These are phyloP conservation scores for Aurelia coerulea DNA, from an alignment of 30 jellyfish, hydroid and myxozoan genomes.

Conservation along the genomic window DNA sequence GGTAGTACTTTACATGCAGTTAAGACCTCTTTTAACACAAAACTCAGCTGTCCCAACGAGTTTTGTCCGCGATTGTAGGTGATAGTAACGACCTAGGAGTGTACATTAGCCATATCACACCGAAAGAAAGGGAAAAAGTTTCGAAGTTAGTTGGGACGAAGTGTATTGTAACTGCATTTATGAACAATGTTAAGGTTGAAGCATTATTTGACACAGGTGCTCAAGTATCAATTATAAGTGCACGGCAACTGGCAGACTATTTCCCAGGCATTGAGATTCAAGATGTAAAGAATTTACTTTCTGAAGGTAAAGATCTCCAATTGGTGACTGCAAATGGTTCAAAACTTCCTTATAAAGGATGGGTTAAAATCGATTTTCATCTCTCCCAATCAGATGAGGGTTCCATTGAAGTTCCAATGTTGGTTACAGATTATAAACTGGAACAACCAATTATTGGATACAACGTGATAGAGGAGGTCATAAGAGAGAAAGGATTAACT, in stretches of 20 bases:
- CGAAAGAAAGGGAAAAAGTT: constrained; percentile 16
- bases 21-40: no score
- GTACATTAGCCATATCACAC: constrained; percentile 28
- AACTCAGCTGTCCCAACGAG: no score
- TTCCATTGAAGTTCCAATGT: constrained; percentile 15
- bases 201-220: constrained; percentile 37
- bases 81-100: constrained; percentile 15
- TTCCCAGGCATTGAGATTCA: no score
- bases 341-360: constrained; percentile 12
- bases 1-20: no score
- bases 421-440: not conserved
- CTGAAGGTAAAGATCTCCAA: not conserved
- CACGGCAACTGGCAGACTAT: no score
- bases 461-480: not conserved
- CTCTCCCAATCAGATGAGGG: no score
- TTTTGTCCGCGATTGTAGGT: no score
- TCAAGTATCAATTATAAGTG: no score
- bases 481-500: not conserved
- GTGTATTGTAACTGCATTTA: no score
- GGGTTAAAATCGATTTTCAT: constrained; percentile 1
- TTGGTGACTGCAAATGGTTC: constrained; percentile 15
- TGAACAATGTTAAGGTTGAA: no score
- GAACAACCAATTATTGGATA: constrained; percentile 6
- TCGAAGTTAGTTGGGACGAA: no score
- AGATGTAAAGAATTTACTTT: not conserved